These are phyloP conservation scores for Pandemis cinnamomeana DNA, from an alignment of 2,888 invertebrate genomes.

Conservation along the genomic window DNA sequence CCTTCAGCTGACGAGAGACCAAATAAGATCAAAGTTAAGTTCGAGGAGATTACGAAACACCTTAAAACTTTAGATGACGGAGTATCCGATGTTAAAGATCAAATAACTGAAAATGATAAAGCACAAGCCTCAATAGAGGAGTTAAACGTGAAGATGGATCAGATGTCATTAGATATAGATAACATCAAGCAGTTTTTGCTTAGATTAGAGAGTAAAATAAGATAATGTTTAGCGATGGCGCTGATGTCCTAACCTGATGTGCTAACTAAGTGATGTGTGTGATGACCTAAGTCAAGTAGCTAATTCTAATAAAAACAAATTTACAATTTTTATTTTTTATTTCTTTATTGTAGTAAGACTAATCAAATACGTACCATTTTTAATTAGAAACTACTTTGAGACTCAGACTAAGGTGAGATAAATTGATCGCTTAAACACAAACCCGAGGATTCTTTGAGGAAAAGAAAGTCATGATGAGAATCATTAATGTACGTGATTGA, in stretches of 20 bases:
- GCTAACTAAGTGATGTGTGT: too few relatives aligned
- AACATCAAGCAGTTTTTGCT: constrained; percentile 65
- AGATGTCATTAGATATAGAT: constrained; percentile 70
- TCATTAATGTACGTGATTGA: too few relatives aligned
- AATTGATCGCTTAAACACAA: not conserved
- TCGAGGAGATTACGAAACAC: constrained; percentile 65
- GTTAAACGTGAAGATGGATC: constrained; percentile 71
- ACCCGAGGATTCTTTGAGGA: too few relatives aligned
- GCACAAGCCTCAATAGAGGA: constrained; percentile 60
- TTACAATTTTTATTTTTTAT: not conserved
- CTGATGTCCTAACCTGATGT: too few relatives aligned
- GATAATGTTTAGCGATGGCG: constrained; percentile 15
- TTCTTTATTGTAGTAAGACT: not conserved
- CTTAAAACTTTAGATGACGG: constrained; percentile 65
- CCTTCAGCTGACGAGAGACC: constrained; percentile 44
- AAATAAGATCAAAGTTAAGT: constrained; percentile 50
- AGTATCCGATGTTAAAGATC: constrained; percentile 60
- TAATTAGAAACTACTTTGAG: not conserved
- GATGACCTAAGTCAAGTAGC: not conserved
- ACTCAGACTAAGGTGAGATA: not conserved
- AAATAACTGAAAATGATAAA: constrained; percentile 61
- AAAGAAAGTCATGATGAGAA: too few relatives aligned
- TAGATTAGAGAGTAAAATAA: constrained; percentile 69
- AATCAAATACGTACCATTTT: not conserved
- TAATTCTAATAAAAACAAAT: constrained; percentile 15